Evolutionary conservation across 2,888 invertebrate genomes (phyloP).

Genomic region (Scrobipalpa costella): DNA sequence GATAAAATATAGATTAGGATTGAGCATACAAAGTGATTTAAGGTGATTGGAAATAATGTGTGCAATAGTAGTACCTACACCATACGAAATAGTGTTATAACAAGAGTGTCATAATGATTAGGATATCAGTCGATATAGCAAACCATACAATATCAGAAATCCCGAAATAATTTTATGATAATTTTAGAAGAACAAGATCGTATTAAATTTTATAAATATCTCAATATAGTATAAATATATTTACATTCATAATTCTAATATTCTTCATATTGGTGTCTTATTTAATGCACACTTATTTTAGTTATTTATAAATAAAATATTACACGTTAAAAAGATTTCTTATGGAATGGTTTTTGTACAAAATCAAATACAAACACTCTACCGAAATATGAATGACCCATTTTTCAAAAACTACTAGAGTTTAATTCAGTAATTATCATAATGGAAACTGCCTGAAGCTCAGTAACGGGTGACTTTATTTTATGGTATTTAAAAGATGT

Average conservation of each 20-base stretch:
- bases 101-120: slow-evolving; percentile 45
- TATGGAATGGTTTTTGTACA: slow-evolving; percentile 81
- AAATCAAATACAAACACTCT: slow-evolving; percentile 74
- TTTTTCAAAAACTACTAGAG: slow-evolving; percentile 1
- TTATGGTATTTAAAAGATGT: too few relatives aligned
- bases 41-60: slow-evolving; percentile 58
- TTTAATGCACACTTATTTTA: slow-evolving; percentile 74
- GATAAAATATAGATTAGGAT: slow-evolving; percentile 41
- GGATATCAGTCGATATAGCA: slow-evolving; percentile 62
- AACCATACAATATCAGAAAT: slow-evolving; percentile 59
- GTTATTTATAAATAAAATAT: slow-evolving; percentile 71
- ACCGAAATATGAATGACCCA: slow-evolving; percentile 53
- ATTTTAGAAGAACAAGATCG: slow-evolving; percentile 78
- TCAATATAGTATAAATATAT: slow-evolving; percentile 80
- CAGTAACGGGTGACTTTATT: too few relatives aligned
- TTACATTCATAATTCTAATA: slow-evolving; percentile 75
- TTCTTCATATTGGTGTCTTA: slow-evolving; percentile 80
- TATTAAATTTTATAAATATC: slow-evolving; percentile 80
- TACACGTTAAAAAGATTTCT: slow-evolving; percentile 71
- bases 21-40: slow-evolving; percentile 28
- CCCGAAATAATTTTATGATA: slow-evolving; percentile 68
- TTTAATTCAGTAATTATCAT: too few relatives aligned
- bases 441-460: too few relatives aligned
- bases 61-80: slow-evolving; percentile 51
- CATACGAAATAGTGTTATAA: slow-evolving; percentile 49